Conservation (phyloP, 2,888 invertebrate genomes). For the Auanema freiburgensis region DNA sequence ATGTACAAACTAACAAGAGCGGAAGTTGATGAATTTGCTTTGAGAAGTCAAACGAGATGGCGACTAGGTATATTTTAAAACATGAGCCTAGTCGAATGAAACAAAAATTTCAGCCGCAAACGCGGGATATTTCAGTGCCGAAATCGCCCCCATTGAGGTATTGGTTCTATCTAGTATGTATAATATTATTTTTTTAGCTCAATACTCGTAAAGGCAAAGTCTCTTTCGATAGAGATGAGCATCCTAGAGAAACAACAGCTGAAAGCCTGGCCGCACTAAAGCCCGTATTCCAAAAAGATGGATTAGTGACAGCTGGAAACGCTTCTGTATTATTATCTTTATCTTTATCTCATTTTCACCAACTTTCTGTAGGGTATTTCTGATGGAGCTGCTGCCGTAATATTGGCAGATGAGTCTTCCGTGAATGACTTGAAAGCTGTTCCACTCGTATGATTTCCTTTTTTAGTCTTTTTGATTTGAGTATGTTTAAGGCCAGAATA, state of each 20-base stretch:
- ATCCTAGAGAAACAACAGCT: constrained; percentile 81
- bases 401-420: constrained; percentile 87
- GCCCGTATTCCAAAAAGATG: constrained; percentile 57
- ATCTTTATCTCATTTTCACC: too few relatives aligned
- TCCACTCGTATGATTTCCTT: constrained; percentile 72
- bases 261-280: constrained; percentile 83
- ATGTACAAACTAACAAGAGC: constrained; percentile 80
- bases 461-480: neutral
- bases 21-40: constrained; percentile 82
- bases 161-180: too few relatives aligned
- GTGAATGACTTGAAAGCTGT: constrained; percentile 78
- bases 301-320: constrained; percentile 57
- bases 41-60: constrained; percentile 85
- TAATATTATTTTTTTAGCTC: too few relatives aligned
- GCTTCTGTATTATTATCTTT: constrained; percentile 52
- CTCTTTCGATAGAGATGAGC: constrained; percentile 82
- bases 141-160: constrained; percentile 82
- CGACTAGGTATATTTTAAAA: constrained; percentile 68
- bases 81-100: neutral
- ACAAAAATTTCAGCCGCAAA: constrained; percentile 70
- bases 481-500: constrained; percentile 9
- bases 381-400: constrained; percentile 89
- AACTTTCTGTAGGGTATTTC: constrained; percentile 84
- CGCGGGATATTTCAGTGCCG: constrained; percentile 83
- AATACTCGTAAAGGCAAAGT: constrained; percentile 74